A percentile compares a stretch with the other conserved stretches of the same genome.
Evolutionary conservation across 2,113 vertebrate species (phyloP).

Genomic region (Calyptomena viridis): DNA sequence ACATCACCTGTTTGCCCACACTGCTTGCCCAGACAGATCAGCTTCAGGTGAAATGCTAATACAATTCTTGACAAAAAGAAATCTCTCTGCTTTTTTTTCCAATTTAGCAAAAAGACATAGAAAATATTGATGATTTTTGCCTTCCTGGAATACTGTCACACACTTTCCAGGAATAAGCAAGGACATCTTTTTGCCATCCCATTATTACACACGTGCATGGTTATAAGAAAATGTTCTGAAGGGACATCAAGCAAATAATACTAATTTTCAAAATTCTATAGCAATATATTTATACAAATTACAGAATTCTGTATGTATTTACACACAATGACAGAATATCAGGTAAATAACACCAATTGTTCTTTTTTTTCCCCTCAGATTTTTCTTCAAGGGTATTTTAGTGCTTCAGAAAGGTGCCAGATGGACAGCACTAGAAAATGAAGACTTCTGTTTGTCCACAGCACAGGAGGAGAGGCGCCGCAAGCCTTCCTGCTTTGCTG

Average conservation of each 20-base stretch:
- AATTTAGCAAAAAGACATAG: background rate
- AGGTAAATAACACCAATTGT: conserved; percentile 40
- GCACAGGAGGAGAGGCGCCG: background rate
- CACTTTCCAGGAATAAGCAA: conserved; percentile 1
- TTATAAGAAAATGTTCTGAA: conserved; percentile 44
- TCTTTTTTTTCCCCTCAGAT: background rate
- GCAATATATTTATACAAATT: conserved; percentile 76
- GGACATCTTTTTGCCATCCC: background rate
- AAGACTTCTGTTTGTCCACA: conserved; percentile 27
- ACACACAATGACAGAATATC: conserved; percentile 73
- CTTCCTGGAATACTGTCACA: background rate
- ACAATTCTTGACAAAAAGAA: background rate
- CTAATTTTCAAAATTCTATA: conserved; percentile 73
- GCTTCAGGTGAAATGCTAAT: background rate
- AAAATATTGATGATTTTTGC: background rate
- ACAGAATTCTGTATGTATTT: conserved; percentile 73
- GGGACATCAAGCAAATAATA: conserved; percentile 71
- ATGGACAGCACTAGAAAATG: conserved; percentile 35
- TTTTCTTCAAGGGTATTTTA: conserved; percentile 19
- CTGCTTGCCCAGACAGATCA: background rate
- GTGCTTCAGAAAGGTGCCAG: conserved; percentile 49
- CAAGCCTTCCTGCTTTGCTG: background rate
- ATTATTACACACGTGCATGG: background rate
- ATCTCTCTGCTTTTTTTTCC: background rate
- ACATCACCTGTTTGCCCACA: background rate